These are phyloP conservation scores for Drosophila nigritarsus DNA, from an alignment of 2,888 invertebrate genomes.

Conservation along the genomic window DNA sequence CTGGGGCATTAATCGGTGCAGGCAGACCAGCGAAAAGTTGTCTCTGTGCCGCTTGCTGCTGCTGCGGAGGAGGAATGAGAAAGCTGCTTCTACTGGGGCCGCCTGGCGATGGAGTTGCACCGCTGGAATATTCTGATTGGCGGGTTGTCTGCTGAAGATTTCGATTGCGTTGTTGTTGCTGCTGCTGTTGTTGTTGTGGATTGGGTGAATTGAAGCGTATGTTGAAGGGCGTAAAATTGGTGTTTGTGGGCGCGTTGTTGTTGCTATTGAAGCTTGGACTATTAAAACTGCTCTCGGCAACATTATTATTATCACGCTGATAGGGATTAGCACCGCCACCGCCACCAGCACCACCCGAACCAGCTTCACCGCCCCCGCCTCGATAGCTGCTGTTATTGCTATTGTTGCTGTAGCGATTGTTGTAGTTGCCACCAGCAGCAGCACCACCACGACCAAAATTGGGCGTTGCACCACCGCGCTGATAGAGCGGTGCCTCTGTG, in stretches of 20 bases:
- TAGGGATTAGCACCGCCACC: constrained; percentile 53
- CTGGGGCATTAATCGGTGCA: constrained; percentile 61
- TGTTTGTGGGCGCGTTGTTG: constrained; percentile 39
- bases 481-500: constrained; percentile 88
- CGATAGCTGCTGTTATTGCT: constrained; percentile 68
- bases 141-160: constrained; percentile 37
- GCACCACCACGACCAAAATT: constrained; percentile 82
- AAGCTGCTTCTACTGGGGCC: constrained; percentile 15
- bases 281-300: constrained; percentile 20
- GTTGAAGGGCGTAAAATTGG: constrained; percentile 74
- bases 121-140: constrained; percentile 25
- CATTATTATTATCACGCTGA: constrained; percentile 47
- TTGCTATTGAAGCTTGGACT: constrained; percentile 73
- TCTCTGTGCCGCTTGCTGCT: constrained; percentile 42
- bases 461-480: constrained; percentile 86
- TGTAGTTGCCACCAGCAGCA: constrained; percentile 85
- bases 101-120: constrained; percentile 16
- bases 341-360: constrained; percentile 29
- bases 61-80: constrained; percentile 39
- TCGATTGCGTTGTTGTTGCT: constrained; percentile 53
- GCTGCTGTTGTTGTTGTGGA: constrained; percentile 57
- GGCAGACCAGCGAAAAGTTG: constrained; percentile 73
- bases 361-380: constrained; percentile 26
- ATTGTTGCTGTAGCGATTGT: constrained; percentile 75
- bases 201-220: constrained; percentile 79